Evolutionary conservation across 1,140 invertebrate species (phyloP), one percentile per base, ranked within the genome.

Genomic region (Procambarus virginalis): DNA sequence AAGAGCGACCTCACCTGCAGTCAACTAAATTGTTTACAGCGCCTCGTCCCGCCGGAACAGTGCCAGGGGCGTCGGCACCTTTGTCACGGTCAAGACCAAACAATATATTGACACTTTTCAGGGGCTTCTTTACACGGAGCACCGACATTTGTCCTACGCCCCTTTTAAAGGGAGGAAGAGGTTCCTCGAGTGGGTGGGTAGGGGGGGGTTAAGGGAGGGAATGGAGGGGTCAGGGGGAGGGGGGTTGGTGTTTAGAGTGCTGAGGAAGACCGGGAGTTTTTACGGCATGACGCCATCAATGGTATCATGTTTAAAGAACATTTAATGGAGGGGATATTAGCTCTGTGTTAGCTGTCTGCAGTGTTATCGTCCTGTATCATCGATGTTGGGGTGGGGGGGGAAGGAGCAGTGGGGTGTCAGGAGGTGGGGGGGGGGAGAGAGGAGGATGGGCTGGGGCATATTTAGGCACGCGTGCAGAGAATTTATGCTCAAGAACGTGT

Each of bases 41-140:
- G 58, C 6, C 46, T 46, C 64, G 22, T 73, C 45, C 20, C 48
- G 45, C 10, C 64, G 10, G 22, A 10, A 51, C 58, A 55, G 76
- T 34, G 55, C 77, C 34, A 51, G 64, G 45, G 49, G 12, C 55
- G 86, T 73, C 86, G 86, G 86, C 86, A 75, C 12, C 86, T 88
- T 88, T 88, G 86, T 88, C 86, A 88, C 78, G 86, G 75, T 88
- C 86, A 79, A 88, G 17, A 88, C 86, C 86, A 88, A 88, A 88
- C 86, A 88, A 88, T 88, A 88, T 88, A 88, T 88, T 88, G 86
- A 88, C 86, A 88, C 78, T 75, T 81, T 55, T 88, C 64, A 64
- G 20, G 79, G 64, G 60, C 64, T 81, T 88, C 1, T 81, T 48
- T n/a, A n/a, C n/a, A n/a, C 78, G 34, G 68, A 20, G 82, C 45